Conservation (phyloP, 2,888 invertebrate genomes). For the Pandemis corylana region DNA sequence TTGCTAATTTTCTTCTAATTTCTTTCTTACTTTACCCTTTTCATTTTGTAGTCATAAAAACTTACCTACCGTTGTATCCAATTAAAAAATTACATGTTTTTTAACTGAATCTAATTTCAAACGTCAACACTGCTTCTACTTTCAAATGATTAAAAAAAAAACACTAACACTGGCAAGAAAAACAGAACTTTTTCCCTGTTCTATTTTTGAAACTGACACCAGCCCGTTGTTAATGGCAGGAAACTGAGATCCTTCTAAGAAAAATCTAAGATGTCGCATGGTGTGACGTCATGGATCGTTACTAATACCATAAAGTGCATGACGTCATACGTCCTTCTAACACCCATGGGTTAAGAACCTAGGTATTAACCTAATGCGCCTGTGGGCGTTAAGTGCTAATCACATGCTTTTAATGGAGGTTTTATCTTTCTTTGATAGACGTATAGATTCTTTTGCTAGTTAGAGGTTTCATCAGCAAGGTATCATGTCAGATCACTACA, state of each 20-base stretch:
- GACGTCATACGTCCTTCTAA: constrained; percentile 73
- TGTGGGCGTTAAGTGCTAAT: constrained; percentile 11
- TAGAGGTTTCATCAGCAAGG: too few species aligned
- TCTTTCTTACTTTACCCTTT: not conserved
- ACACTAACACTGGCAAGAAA: constrained; percentile 13
- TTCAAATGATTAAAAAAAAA: constrained; percentile 15
- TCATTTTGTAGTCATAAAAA: not conserved
- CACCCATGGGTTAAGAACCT: constrained; percentile 44
- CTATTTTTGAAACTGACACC: constrained; percentile 22
- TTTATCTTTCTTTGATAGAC: not conserved
- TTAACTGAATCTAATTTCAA: not conserved
- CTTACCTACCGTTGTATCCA: not conserved
- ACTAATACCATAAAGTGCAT: constrained; percentile 61
- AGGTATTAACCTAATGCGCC: constrained; percentile 3
- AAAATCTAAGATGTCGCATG: constrained; percentile 62
- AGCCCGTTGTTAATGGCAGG: constrained; percentile 61
- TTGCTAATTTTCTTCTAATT: constrained; percentile 6
- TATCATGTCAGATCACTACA: too few species aligned
- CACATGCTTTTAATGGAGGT: not conserved
- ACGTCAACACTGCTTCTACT: constrained; percentile 53
- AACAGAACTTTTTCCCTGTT: constrained; percentile 6
- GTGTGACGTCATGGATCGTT: constrained; percentile 79
- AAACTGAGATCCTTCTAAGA: constrained; percentile 60
- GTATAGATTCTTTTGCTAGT: not conserved
- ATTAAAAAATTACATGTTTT: not conserved